Base-by-base conservation (phyloP, 2,113 vertebrate species). In the Aspiorhynchus laticeps region DNA sequence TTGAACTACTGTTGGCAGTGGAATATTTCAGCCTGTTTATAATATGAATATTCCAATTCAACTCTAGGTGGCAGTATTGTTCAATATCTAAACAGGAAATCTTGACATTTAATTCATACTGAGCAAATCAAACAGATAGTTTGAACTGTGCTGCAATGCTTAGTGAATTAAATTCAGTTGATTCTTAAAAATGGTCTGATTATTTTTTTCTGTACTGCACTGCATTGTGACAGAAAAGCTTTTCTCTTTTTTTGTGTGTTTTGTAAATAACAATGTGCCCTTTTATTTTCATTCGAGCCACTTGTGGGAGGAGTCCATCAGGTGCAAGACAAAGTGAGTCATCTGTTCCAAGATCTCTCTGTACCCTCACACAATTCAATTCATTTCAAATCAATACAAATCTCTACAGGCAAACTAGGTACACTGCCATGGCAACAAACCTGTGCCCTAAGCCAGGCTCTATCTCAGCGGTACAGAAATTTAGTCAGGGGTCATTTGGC, bases 341-440 rank as follows among this genome's bases (percentile, higher is more conserved):
- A 28, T 31, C 24, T 5, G 53, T 81, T 81, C 79, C n/a, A 43
- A 81, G 59, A 65, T 24, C 33, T n/a, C 24, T 43, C 56, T 59
- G 56, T 59, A 59, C 56, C 24, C 56, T 59, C 56, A 59, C n/a
- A 67, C 59, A 65, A 11, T 43, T 36, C 56, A 12, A 11, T 28
- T 38, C 4, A 61, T 61, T 33, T 38, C 46, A 21, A 11, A 33
- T 80, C 77, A 12, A 38, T 80, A 36, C 38, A 46, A 28, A 65
- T 65, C 79, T 80, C 59, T 63, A 28, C 24, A 63, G 56, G 11
- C 12, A 43, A 81, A 65, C 53, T 43, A 63, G 14, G 56, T 65
- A n/a, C 79, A 46, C n/a, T 65, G 79, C n/a, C 79, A 43, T 81
- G 79, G 79, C 36, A 65, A 81, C 79, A 65, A 43, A 63, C 56